Evolutionary conservation across 2,113 vertebrate genomes (phyloP).

Genomic region (Passer montanus): DNA sequence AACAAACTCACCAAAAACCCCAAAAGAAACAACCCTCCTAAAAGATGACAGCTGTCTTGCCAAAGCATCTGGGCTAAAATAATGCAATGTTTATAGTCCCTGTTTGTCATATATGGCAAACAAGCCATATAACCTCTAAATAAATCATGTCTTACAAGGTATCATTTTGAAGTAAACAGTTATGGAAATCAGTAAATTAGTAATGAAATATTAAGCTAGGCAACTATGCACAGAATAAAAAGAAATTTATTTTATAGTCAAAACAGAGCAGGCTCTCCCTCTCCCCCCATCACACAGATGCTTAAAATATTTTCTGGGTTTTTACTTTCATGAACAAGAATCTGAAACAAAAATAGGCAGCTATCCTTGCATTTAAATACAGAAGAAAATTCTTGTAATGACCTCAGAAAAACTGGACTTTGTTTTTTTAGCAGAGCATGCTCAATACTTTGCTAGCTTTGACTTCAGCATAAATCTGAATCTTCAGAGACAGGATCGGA

Average conservation of each 20-base stretch:
- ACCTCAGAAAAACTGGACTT: neutral
- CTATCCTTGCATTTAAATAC: neutral
- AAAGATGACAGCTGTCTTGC: neutral
- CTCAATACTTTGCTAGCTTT: neutral
- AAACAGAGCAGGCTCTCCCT: neutral
- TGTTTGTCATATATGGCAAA: neutral
- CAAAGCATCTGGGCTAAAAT: neutral
- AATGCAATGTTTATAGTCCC: neutral
- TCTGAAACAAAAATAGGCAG: neutral
- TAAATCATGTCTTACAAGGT: neutral
- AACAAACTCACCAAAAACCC: rapidly evolving
- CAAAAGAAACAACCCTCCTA: neutral
- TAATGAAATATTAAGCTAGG: neutral
- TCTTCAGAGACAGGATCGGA: neutral
- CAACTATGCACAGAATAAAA: neutral
- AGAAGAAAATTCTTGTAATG: neutral
- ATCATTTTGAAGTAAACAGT: neutral
- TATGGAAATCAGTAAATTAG: neutral
- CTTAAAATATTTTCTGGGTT: neutral
- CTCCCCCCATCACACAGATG: neutral
- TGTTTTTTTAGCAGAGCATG: neutral
- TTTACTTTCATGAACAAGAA: neutral
- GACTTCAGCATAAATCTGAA: neutral
- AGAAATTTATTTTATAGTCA: neutral
- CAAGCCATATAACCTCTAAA: neutral